Conservation (phyloP, 2,888 invertebrate species). For the Polydrusus tereticollis region DNA sequence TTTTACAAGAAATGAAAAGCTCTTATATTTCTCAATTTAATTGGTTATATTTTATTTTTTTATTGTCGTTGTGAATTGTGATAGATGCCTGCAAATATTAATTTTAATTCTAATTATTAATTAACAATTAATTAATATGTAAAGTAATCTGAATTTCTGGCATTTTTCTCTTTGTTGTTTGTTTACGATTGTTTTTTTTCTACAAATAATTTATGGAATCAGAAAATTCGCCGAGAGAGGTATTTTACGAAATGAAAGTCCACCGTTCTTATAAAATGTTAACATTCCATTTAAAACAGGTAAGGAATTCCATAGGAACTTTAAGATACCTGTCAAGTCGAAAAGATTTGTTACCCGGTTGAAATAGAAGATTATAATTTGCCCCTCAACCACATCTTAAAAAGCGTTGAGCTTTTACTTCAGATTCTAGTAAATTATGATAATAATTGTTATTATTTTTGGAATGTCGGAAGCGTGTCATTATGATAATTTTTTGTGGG, state of each 20-base stretch:
- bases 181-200: neutral
- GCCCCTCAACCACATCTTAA: slow-evolving; percentile 30
- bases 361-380: slow-evolving; percentile 32
- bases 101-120: too few relatives aligned
- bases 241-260: slow-evolving; percentile 17
- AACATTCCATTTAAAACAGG: slow-evolving; percentile 29
- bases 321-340: slow-evolving; percentile 30
- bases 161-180: neutral
- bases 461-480: slow-evolving; percentile 12
- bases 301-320: slow-evolving; percentile 26
- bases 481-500: slow-evolving; percentile 22
- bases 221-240: slow-evolving; percentile 5
- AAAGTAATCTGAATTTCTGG: neutral
- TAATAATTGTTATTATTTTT: slow-evolving; percentile 28
- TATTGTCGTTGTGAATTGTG: too few relatives aligned
- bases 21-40: too few relatives aligned
- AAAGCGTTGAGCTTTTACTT: slow-evolving; percentile 26
- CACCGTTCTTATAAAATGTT: slow-evolving; percentile 9
- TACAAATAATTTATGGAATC: neutral
- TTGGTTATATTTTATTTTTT: too few relatives aligned
- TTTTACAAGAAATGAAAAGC: too few relatives aligned
- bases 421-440: slow-evolving; percentile 15
- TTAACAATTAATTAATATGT: neutral
- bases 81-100: too few relatives aligned
- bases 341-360: slow-evolving; percentile 32